Evolutionary conservation across 1,140 invertebrate species (phyloP), one percentile per base, ranked within the genome.

Genomic region (Ceratosolen fusciceps): DNA sequence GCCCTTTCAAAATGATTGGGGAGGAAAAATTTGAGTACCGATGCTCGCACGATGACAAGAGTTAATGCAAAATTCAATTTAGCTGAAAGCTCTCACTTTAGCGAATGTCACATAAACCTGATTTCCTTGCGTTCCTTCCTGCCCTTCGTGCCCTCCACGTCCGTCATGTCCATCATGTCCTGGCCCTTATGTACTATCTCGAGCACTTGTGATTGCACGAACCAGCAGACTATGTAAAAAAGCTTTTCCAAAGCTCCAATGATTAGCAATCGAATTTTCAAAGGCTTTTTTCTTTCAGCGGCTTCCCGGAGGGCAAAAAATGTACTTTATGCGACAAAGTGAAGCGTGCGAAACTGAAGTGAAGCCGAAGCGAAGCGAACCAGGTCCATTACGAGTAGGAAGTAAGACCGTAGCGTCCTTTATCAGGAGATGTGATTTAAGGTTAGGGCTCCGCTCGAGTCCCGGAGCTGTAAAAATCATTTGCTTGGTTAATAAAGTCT

Each of bases 221-320:
- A 9, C 43, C 26, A n/a, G 34, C 31, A 2, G 4, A 19, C 0
- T 4, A 1, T n/a, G 0, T 26, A n/a, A 26, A 58, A 73, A 5
- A 52, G 21, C 49, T 52, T 12, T 43, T 43, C 39, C 10, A 81
- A 84, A 79, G 83, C 84, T 88, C 85, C 86, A 85, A 87, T 84
- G 83, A 43, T 39, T 52, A 54, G 31, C n/a, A 26, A 54, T 43
- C 19, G 84, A 83, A 83, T 83, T 84, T 76, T 1, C 58, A 81
- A 83, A 84, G 2, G 21, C n/a, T 16, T 31, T 43, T 12, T 12
- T 43, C 39, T 43, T 43, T 43, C 12, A 43, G 5, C 5, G 12
- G 39, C 12, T 12, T n/a, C n/a, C n/a, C n/a, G n/a, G n/a, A n/a
- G n/a, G n/a, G n/a, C n/a, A n/a, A n/a, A n/a, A n/a, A n/a, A n/a